Evolutionary conservation across 30 jellyfish, hydroid and myxozoan genomes (phyloP), one percentile per base, ranked within the genome.

Genomic region (Hydractinia echinata): DNA sequence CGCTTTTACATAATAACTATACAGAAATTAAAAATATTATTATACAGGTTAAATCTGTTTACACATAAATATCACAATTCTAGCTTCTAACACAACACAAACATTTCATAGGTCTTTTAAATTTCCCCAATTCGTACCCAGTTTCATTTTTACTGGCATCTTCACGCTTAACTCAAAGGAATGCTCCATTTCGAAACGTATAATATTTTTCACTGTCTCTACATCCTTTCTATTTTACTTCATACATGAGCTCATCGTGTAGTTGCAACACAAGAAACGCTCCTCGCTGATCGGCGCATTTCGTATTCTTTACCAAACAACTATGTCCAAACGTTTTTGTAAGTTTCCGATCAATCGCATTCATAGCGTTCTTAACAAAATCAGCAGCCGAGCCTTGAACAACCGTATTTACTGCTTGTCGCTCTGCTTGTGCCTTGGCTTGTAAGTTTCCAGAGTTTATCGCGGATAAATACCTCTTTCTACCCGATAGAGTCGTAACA

Each of bases 331-430:
- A 91, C 49, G 61, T 70, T 8, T 62, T 30, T 3, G 54, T 64
- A 10, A 93, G 78, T 49, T 81, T 58, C 20, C 55, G 66, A 72
- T 84, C 94, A 53, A 93, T 84, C 18, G 67, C 74, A 55, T 88
- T 77, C 96, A 93, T 87, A 10, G 99, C 99, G 7, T 4, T 58
- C 64, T 93, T 93, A 53, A 85, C 96, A 4, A 93, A 80, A 61
- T 93, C 99, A 8, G 99, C 99, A 11, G 99, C 99, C 4, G 99
- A 93, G 4, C 99, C 99, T 69, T 93, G 99, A 16, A 93, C 88
- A 0, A 92, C 71, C 13, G 99, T 83, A 60, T 93, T 93, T 3
- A 93, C 96, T 5, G 99, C 95, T 82, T 93, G 99, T 60, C 99
- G 81, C 87, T 93, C 99, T 39, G 99, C 99, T 52, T 87, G 99